Evolutionary conservation across 2,888 invertebrate genomes (phyloP).

Genomic region (Andrena chrysosceles): DNA sequence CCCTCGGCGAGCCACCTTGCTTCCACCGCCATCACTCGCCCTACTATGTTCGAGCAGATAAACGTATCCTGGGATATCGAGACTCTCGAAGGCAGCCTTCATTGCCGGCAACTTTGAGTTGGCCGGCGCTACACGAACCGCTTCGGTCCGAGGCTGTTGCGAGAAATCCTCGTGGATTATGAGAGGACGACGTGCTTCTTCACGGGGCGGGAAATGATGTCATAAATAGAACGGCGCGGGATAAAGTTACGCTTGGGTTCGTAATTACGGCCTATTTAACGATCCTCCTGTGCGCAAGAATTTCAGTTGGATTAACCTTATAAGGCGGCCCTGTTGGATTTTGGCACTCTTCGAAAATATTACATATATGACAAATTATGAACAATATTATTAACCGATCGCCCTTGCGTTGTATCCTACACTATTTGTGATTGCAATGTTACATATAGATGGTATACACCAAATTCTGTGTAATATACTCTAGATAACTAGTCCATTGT

Average conservation of each 20-base stretch:
- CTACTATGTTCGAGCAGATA: constrained; percentile 75
- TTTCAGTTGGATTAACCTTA: not conserved
- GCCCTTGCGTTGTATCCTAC: no score
- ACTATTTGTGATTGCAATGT: no score
- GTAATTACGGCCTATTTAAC: constrained; percentile 33
- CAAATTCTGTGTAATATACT: no score
- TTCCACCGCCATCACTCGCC: constrained; percentile 76
- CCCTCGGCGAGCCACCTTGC: constrained; percentile 80
- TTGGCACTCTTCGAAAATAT: not conserved
- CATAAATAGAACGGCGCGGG: constrained; percentile 26
- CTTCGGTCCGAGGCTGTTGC: constrained; percentile 47
- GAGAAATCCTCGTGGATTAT: constrained; percentile 68
- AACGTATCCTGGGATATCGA: constrained; percentile 75
- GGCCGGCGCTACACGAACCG: constrained; percentile 62
- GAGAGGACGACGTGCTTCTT: constrained; percentile 55
- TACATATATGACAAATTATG: no score
- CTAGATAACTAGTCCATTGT: no score
- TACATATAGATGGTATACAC: no score
- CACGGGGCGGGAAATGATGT: constrained; percentile 30
- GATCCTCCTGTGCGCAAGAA: not conserved
- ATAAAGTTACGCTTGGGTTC: constrained; percentile 54
- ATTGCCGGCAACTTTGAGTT: constrained; percentile 65
- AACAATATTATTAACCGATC: no score
- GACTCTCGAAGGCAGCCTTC: constrained; percentile 64
- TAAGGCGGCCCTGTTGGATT: not conserved